Conservation (phyloP, 2,888 invertebrate genomes). For the Teleogryllus oceanicus region DNA sequence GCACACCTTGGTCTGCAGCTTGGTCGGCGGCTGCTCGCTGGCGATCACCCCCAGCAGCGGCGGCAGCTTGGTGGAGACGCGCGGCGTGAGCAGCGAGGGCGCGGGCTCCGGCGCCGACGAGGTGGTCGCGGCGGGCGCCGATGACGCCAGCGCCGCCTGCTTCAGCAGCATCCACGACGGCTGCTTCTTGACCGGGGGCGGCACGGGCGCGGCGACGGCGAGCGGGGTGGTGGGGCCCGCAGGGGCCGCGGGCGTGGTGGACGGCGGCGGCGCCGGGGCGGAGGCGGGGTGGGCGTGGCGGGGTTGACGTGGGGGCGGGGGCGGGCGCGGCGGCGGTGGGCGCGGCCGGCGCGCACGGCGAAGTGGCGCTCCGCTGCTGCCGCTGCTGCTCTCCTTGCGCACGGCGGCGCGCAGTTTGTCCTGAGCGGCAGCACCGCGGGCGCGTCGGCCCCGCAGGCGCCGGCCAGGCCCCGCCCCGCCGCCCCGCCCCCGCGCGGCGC, state of each 20-base stretch:
- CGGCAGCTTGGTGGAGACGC: not conserved
- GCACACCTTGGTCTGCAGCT: slow-evolving; percentile 12
- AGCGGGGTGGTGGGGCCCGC: slow-evolving; percentile 29
- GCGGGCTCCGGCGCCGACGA: not conserved
- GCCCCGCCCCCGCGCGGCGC: not conserved
- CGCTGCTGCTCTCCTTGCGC: slow-evolving; percentile 27
- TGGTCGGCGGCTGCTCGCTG: slow-evolving; percentile 24
- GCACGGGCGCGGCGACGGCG: not conserved
- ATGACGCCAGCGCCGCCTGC: slow-evolving; percentile 54
- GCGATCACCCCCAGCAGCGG: not conserved
- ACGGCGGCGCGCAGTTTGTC: slow-evolving; percentile 50
- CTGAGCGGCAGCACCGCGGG: not conserved
- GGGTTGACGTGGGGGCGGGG: not conserved
- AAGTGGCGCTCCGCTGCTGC: not conserved
- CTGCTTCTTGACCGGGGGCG: slow-evolving; percentile 46
- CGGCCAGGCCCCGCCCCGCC: slow-evolving; percentile 4
- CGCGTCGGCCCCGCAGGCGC: not conserved
- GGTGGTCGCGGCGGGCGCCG: not conserved
- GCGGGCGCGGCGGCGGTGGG: not conserved
- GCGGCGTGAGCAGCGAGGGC: not conserved
- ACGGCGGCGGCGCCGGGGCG: not conserved
- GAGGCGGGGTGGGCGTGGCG: not conserved
- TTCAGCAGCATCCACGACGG: slow-evolving; percentile 71
- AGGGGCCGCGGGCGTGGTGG: slow-evolving; percentile 47
- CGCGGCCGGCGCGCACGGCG: not conserved